These are phyloP conservation scores for Leptogaster cylindrica DNA, from an alignment of 2,888 invertebrate genomes.

Conservation along the genomic window DNA sequence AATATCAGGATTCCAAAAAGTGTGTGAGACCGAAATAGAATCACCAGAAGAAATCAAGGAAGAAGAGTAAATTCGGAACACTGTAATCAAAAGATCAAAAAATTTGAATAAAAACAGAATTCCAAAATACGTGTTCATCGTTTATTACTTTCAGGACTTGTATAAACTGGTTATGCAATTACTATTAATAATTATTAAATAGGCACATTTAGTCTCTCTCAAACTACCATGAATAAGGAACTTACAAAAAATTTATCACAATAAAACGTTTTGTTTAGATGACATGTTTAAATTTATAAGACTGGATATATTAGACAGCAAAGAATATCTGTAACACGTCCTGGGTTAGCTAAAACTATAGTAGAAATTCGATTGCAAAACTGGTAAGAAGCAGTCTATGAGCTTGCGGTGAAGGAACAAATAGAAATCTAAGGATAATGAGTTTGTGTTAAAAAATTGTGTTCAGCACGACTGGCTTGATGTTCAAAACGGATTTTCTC, in stretches of 20 bases:
- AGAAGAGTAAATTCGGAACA: background rate
- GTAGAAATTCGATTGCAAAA: too few species aligned
- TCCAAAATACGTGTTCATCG: background rate
- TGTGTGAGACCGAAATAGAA: constrained; percentile 55
- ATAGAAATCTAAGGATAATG: too few species aligned
- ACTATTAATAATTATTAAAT: constrained; percentile 12
- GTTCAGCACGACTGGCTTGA: too few species aligned
- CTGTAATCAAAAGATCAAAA: background rate
- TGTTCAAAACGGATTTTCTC: too few species aligned
- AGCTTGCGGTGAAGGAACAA: too few species aligned
- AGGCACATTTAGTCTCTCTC: constrained; percentile 1
- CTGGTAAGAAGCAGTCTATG: too few species aligned
- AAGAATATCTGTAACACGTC: too few species aligned
- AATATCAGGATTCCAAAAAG: constrained; percentile 54
- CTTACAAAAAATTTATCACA: constrained; percentile 21
- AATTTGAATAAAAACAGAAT: background rate
- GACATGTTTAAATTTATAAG: too few species aligned
- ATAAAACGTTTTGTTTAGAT: constrained; percentile 21
- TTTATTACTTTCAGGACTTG: background rate
- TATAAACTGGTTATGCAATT: background rate
- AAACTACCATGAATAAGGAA: background rate
- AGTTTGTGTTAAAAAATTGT: too few species aligned
- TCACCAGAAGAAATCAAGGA: constrained; percentile 42
- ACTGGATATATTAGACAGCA: too few species aligned
- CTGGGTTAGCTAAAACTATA: too few species aligned